A percentile compares a stretch with the other conserved stretches of the same genome.
phyloP scores from a whole-genome alignment of 2,113 vertebrate species.

The Xiphophorus couchianus region DNA sequence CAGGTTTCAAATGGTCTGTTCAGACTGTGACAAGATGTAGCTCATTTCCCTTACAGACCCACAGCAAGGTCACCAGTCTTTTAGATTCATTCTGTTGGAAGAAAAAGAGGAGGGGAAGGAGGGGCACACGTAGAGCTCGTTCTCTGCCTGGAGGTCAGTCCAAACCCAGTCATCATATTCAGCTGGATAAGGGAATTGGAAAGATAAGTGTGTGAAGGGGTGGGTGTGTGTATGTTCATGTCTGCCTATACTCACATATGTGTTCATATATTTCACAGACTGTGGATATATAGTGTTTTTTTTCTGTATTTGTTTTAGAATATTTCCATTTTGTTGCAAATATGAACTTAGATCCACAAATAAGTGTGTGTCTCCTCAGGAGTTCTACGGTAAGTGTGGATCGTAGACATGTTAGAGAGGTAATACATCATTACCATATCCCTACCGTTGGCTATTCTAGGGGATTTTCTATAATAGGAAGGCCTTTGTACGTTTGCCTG shows the following conservation, averaged over 20 bases:
- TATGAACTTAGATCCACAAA: constrained; percentile 33
- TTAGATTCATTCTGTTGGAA: constrained; percentile 92
- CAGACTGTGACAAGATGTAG: constrained; percentile 92
- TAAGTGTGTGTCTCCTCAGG: constrained; percentile 28
- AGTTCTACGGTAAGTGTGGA: constrained; percentile 14
- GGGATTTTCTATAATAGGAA: constrained; percentile 76
- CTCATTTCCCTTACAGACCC: constrained; percentile 93
- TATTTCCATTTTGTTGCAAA: constrained; percentile 11
- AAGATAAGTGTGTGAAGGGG: constrained; percentile 67
- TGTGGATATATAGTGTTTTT: constrained; percentile 5
- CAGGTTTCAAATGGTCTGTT: constrained; percentile 89
- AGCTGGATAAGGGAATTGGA: constrained; percentile 82
- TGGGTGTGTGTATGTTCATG: constrained; percentile 13
- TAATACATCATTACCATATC: constrained; percentile 76
- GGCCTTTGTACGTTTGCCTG: constrained; percentile 72
- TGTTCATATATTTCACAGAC: not conserved
- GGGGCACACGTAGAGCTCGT: constrained; percentile 85
- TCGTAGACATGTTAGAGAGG: constrained; percentile 54
- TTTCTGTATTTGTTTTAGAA: constrained; percentile 14
- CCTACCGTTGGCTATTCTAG: constrained; percentile 73
- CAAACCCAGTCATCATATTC: constrained; percentile 86
- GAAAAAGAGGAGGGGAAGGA: constrained; percentile 78
- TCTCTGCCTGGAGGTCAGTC: constrained; percentile 93
- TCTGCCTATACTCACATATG: not conserved
- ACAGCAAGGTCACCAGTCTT: constrained; percentile 97